A percentile compares a stretch with the other conserved stretches of the same genome.
phyloP scores from a whole-genome alignment of 2,113 vertebrate species.

The Gymnobelideus leadbeateri region DNA sequence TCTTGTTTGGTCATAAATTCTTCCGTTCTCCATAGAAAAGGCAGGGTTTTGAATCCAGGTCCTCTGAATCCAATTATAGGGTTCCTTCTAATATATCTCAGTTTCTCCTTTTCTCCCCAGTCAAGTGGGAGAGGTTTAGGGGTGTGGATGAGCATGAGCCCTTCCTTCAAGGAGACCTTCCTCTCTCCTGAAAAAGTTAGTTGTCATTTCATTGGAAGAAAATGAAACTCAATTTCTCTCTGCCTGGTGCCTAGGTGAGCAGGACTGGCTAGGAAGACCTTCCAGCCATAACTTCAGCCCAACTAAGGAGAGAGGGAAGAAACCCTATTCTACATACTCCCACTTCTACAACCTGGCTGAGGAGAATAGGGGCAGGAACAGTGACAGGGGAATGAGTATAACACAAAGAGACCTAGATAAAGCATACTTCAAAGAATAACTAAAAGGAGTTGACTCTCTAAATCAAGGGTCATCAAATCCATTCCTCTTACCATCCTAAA shows the following conservation, averaged over 20 bases:
- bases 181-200: neutral
- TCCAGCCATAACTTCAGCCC: neutral
- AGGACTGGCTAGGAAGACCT: neutral
- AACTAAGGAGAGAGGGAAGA: neutral
- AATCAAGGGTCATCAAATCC: neutral
- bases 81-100: neutral
- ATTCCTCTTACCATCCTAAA: neutral
- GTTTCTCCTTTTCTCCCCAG: neutral
- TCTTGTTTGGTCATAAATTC: too few relatives aligned
- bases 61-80: neutral
- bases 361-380: neutral
- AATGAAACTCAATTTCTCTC: neutral
- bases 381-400: neutral
- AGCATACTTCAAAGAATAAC: neutral
- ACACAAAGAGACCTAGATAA: neutral
- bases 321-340: neutral
- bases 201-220: neutral
- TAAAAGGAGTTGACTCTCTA: neutral
- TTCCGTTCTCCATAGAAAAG: neutral
- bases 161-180: neutral
- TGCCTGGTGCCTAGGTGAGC: neutral
- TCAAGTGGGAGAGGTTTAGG: neutral
- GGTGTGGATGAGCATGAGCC: neutral
- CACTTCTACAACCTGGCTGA: neutral
- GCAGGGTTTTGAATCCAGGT: neutral